Percentiles rank a stretch among this genome's conserved stretches.
Evolutionary conservation across 2,113 vertebrate genomes (phyloP).

Genomic region (Empidonax alnorum): DNA sequence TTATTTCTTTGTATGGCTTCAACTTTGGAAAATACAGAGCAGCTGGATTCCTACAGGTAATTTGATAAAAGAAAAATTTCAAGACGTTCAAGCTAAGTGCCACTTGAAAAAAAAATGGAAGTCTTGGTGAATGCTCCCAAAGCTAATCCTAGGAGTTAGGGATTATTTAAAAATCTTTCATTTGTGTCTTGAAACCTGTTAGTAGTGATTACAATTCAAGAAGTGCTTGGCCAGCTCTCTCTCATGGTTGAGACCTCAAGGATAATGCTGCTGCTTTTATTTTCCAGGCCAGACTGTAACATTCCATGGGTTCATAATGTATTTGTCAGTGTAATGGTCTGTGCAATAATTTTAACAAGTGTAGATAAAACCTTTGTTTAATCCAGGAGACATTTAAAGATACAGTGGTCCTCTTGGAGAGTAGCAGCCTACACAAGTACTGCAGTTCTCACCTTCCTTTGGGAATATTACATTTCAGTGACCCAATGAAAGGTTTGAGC

Average conservation of each 20-base stretch:
- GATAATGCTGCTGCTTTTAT: constrained; percentile 36
- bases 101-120: not conserved
- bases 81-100: not conserved
- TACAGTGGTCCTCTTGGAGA: constrained; percentile 25
- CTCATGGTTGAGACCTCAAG: not conserved
- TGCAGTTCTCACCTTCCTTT: not conserved
- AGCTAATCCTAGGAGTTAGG: not conserved
- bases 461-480: not conserved
- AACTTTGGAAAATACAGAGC: not conserved
- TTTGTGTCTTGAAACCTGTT: not conserved
- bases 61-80: not conserved
- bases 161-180: not conserved
- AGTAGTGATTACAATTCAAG: not conserved
- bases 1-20: not conserved
- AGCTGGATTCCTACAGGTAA: not conserved
- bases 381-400: constrained; percentile 43
- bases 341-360: constrained; percentile 65
- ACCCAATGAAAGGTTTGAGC: not conserved
- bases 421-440: not conserved
- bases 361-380: constrained; percentile 52
- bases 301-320: constrained; percentile 57
- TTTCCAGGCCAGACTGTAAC: constrained; percentile 48
- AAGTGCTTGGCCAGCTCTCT: constrained; percentile 1
- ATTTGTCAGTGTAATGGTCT: constrained; percentile 61
- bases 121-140: not conserved